phyloP scores from a whole-genome alignment of 2,888 invertebrate genomes.

The Drosophila pseudotakahashii region DNA sequence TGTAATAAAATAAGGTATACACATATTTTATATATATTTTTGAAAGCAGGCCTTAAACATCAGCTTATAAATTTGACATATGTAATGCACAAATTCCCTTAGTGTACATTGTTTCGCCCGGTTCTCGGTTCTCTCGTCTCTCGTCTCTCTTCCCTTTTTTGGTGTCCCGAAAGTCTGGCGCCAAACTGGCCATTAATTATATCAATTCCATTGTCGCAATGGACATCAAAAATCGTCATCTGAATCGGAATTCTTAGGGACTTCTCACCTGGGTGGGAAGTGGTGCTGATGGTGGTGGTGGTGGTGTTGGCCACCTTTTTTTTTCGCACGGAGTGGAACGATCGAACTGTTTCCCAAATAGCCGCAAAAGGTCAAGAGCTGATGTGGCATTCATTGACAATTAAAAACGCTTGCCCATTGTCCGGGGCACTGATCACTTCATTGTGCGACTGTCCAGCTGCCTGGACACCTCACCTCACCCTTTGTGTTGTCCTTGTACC shows the following conservation, averaged over 20 bases:
- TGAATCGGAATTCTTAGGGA: slow-evolving; percentile 48
- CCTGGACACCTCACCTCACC: neutral
- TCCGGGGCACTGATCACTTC: slow-evolving; percentile 70
- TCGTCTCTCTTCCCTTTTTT: neutral
- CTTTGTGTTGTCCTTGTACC: neutral
- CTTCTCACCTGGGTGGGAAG: slow-evolving; percentile 67
- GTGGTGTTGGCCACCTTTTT: slow-evolving; percentile 46
- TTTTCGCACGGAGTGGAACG: slow-evolving; percentile 13
- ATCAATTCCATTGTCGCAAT: slow-evolving; percentile 62
- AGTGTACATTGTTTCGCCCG: neutral
- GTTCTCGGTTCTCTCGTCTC: neutral
- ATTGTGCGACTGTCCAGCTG: slow-evolving; percentile 59
- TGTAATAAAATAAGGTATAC: too few relatives aligned
- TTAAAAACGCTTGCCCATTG: slow-evolving; percentile 59
- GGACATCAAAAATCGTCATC: slow-evolving; percentile 29
- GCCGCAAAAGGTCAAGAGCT: slow-evolving; percentile 69
- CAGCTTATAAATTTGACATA: neutral
- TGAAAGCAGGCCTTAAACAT: too few relatives aligned
- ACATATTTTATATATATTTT: too few relatives aligned
- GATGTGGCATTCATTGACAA: slow-evolving; percentile 70
- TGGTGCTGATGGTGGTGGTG: slow-evolving; percentile 27
- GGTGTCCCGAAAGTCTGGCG: slow-evolving; percentile 57
- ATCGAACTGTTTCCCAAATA: slow-evolving; percentile 27
- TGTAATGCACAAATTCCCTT: neutral
- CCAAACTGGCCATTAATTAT: slow-evolving; percentile 77